Percentiles rank a stretch among this genome's conserved stretches.
phyloP scores from a whole-genome alignment of 1,140 invertebrate genomes.

The Cydia splendana region DNA sequence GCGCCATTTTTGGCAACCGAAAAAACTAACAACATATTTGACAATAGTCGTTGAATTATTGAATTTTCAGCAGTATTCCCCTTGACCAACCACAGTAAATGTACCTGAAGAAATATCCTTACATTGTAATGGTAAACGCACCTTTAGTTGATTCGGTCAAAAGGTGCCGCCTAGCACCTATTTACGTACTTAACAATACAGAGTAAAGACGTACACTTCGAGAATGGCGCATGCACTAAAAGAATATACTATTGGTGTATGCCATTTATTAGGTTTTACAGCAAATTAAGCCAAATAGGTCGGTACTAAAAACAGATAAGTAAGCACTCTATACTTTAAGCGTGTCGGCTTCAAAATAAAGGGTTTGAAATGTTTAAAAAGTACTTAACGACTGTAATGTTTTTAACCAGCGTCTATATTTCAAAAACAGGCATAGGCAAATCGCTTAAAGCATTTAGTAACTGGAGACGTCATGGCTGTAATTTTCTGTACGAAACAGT shows the following conservation, averaged over 20 bases:
- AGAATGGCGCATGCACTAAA: background rate
- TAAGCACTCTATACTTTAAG: background rate
- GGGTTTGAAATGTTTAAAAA: background rate
- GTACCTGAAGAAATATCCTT: background rate
- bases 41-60: no score
- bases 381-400: background rate
- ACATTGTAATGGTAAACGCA: background rate
- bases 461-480: no score
- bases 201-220: background rate
- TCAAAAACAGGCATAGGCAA: no score
- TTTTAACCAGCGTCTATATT: no score
- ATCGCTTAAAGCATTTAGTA: no score
- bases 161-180: conserved; percentile 14
- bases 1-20: no score
- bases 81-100: no score
- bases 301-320: background rate
- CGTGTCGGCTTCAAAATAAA: background rate
- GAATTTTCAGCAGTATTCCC: no score
- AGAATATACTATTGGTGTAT: background rate
- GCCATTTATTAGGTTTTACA: background rate
- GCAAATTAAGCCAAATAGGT: background rate
- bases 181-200: background rate
- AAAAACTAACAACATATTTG: no score
- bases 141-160: conserved; percentile 1
- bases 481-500: no score